Percentiles rank a stretch among this genome's conserved stretches.
Conservation (phyloP, 2,113 vertebrate genomes). For the Istiophorus platypterus region DNA sequence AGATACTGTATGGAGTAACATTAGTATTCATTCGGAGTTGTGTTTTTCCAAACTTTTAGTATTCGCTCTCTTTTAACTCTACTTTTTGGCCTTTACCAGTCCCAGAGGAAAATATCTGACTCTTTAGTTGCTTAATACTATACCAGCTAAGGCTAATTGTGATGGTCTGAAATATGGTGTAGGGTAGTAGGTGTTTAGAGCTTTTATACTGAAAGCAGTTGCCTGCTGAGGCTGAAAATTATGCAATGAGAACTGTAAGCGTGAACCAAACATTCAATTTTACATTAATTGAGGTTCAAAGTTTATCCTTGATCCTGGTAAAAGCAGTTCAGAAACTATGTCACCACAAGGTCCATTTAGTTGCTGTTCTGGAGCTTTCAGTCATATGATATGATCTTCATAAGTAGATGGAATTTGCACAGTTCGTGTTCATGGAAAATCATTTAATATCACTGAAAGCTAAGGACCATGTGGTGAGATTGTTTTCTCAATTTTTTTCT, state of each 20-base stretch:
- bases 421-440: too few relatives aligned
- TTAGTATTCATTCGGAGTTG: background rate
- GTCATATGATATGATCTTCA: too few relatives aligned
- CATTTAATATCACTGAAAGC: too few relatives aligned
- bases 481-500: too few relatives aligned
- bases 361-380: background rate
- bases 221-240: background rate
- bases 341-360: background rate
- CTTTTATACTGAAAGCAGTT: background rate
- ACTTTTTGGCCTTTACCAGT: background rate
- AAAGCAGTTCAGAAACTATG: background rate
- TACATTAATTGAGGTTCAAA: background rate
- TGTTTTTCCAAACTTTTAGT: background rate
- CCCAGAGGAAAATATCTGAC: background rate
- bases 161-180: background rate
- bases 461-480: too few relatives aligned
- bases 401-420: too few relatives aligned
- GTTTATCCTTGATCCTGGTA: too few relatives aligned
- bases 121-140: background rate
- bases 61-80: background rate
- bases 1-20: background rate
- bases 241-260: background rate
- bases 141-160: background rate
- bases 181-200: background rate
- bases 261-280: background rate